A percentile compares a stretch with the other conserved stretches of the same genome.
Conservation (phyloP, 2,113 vertebrate genomes). For the Microcebus ravelobensis region DNA sequence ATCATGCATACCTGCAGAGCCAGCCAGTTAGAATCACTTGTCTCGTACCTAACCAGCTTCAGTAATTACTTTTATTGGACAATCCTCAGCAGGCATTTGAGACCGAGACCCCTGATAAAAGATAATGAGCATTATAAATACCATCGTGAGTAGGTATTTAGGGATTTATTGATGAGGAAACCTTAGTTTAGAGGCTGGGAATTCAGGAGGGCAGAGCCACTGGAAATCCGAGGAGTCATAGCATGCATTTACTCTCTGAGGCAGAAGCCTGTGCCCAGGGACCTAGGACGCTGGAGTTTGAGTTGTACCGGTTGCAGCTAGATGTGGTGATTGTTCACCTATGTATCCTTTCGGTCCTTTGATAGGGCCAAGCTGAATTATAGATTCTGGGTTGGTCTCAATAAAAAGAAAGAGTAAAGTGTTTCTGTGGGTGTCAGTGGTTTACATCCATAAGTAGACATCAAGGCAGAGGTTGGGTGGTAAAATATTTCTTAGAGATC, state of each 20-base stretch:
- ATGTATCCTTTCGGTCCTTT: not conserved
- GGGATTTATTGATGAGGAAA: not conserved
- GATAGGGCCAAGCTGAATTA: not conserved
- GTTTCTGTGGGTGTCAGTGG: not conserved
- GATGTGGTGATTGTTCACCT: not conserved
- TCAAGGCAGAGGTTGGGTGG: not conserved
- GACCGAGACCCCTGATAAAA: not conserved
- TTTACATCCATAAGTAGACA: not conserved
- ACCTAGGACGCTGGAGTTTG: not conserved
- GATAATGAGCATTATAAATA: not conserved
- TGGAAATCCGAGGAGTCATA: not conserved
- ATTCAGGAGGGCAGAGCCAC: not conserved
- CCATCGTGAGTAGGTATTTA: not conserved
- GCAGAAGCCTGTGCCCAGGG: not conserved
- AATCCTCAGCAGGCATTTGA: not conserved
- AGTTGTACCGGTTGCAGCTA: not conserved
- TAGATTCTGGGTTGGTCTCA: not conserved
- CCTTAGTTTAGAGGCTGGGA: not conserved
- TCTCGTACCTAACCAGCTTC: not conserved
- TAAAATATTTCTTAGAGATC: not conserved
- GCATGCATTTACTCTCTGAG: not conserved
- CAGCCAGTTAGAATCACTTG: not conserved
- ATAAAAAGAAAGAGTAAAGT: not conserved
- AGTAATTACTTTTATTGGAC: not conserved
- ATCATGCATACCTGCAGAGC: not conserved